Conservation (phyloP, 92 coral and sea anemone genomes). For the Plumapathes pennacea region DNA sequence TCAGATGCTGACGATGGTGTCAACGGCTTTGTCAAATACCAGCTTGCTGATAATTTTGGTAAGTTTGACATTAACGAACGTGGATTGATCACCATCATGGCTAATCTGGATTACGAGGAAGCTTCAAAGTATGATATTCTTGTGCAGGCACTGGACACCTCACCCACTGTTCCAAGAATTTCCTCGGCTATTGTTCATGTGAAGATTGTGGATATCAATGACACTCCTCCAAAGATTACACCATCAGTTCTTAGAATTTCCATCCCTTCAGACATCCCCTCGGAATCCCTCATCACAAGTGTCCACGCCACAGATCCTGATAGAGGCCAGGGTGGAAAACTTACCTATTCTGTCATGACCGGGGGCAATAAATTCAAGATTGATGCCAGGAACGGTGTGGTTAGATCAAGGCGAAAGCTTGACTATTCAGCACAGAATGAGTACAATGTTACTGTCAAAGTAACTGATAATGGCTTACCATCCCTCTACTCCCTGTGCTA, state of each 20-base stretch:
- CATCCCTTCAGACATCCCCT: constrained; percentile 73
- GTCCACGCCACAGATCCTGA: constrained; percentile 81
- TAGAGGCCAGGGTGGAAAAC: constrained; percentile 70
- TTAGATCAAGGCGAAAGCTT: constrained; percentile 67
- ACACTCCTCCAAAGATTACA: constrained; percentile 70
- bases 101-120: constrained; percentile 77
- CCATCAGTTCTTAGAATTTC: constrained; percentile 57
- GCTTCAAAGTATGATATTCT: constrained; percentile 41
- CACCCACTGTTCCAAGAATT: constrained; percentile 49
- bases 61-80: constrained; percentile 66
- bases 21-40: constrained; percentile 52
- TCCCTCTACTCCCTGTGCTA: constrained; percentile 43
- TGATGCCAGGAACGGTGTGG: constrained; percentile 76
- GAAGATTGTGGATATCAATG: constrained; percentile 71
- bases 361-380: constrained; percentile 70
- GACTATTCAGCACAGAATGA: constrained; percentile 43
- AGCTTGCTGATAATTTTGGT: constrained; percentile 72
- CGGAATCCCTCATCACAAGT: constrained; percentile 69
- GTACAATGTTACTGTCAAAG: constrained; percentile 76
- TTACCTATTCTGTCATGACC: constrained; percentile 30
- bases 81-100: constrained; percentile 64
- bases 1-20: constrained; percentile 59
- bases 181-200: constrained; percentile 51
- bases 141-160: constrained; percentile 81
- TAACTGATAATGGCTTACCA: constrained; percentile 75